Conservation (phyloP, 2,113 vertebrate species). For the Lepisosteus oculatus region DNA sequence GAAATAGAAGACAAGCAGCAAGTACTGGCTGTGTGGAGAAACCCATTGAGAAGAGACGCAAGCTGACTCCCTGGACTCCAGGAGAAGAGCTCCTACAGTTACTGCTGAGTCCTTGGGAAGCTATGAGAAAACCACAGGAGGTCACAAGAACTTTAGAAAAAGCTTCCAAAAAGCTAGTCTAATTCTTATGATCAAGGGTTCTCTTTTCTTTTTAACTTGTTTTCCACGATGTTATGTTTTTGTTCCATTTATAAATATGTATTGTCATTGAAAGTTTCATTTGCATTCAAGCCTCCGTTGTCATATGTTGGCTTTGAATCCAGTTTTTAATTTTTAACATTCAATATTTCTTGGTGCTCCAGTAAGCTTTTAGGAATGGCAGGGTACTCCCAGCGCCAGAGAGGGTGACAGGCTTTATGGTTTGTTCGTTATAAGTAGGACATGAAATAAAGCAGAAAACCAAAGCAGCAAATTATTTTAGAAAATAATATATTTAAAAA, state of each 20-base stretch:
- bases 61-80: conserved; percentile 41
- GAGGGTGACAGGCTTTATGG: conserved; percentile 70
- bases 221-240: conserved; percentile 68
- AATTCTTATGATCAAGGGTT: conserved; percentile 67
- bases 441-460: conserved; percentile 66
- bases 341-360: conserved; percentile 69
- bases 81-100: conserved; percentile 22
- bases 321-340: conserved; percentile 76
- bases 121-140: conserved; percentile 39
- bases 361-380: conserved; percentile 64
- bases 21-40: conserved; percentile 32
- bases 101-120: conserved; percentile 45
- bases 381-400: conserved; percentile 73
- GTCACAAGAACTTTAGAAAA: conserved; percentile 64
- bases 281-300: conserved; percentile 73
- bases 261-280: conserved; percentile 70
- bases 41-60: conserved; percentile 38
- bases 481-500: too few species aligned
- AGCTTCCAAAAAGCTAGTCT: conserved; percentile 56
- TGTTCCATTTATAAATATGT: conserved; percentile 28
- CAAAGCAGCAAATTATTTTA: conserved; percentile 42
- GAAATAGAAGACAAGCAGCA: too few species aligned
- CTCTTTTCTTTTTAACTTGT: conserved; percentile 37
- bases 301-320: conserved; percentile 71
- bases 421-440: conserved; percentile 72